Conservation (phyloP, 2,797 vertebrate genomes). For the Enteromius paludinosus region DNA sequence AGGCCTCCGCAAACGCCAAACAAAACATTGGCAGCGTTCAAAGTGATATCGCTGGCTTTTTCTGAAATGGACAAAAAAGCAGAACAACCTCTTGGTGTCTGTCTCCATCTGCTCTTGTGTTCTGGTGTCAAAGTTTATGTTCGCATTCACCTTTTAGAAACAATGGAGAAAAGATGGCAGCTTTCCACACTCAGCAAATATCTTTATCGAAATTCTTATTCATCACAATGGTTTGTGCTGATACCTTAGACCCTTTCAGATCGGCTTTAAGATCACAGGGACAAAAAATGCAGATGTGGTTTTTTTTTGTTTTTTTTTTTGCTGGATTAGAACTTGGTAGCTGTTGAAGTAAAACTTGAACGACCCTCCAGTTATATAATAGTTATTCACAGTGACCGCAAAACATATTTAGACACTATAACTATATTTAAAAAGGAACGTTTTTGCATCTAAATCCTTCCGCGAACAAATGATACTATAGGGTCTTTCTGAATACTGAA, state of each 20-base stretch:
- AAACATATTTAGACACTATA: background rate
- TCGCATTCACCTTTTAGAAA: constrained; percentile 17
- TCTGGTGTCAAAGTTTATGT: constrained; percentile 29
- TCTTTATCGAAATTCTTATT: constrained; percentile 31
- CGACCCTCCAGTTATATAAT: background rate
- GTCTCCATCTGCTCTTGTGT: constrained; percentile 28
- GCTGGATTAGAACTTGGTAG: background rate
- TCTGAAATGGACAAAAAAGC: constrained; percentile 32
- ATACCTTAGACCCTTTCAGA: constrained; percentile 31
- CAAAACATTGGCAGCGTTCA: constrained; percentile 40
- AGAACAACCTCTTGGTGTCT: constrained; percentile 44
- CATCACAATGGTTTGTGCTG: constrained; percentile 49
- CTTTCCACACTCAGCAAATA: constrained; percentile 52
- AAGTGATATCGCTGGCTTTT: constrained; percentile 26
- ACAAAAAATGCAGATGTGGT: background rate
- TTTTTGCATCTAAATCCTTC: background rate
- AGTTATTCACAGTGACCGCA: background rate
- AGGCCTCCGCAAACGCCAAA: constrained; percentile 50
- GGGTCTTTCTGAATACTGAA: background rate
- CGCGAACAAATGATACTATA: background rate
- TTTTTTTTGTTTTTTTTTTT: background rate
- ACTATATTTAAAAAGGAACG: background rate
- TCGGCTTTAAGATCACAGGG: constrained; percentile 23
- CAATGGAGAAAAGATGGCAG: constrained; percentile 38
- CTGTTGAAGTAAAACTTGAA: background rate